Conservation (phyloP, 2,888 invertebrate species). For the Esperia sulphurella region DNA sequence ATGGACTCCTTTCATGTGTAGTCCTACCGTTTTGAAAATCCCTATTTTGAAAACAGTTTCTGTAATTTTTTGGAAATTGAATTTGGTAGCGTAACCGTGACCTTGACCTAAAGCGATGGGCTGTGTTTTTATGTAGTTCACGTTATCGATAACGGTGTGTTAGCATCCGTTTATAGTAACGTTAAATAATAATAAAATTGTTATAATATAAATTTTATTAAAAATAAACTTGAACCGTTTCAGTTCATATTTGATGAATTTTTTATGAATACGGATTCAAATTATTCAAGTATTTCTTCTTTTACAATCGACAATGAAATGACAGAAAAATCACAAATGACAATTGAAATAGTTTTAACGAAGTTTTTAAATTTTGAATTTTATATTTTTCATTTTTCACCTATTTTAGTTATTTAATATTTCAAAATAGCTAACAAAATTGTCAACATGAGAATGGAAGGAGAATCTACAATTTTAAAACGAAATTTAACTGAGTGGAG, state of each 20-base stretch:
- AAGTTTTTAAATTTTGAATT: slow-evolving; percentile 6
- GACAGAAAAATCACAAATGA: no score
- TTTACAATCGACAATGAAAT: no score
- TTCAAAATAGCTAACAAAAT: background rate
- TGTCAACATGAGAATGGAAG: slow-evolving; percentile 61
- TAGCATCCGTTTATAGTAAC: background rate
- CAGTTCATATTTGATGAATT: background rate
- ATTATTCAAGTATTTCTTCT: no score
- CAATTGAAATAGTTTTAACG: background rate
- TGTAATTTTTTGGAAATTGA: slow-evolving; percentile 14
- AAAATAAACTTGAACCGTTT: background rate
- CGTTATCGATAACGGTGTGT: no score
- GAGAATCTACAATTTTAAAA: slow-evolving; percentile 50
- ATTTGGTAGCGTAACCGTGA: slow-evolving; percentile 28
- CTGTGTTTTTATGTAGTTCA: background rate
- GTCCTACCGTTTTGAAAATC: slow-evolving; percentile 30
- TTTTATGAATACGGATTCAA: background rate
- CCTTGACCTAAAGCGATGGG: slow-evolving; percentile 15
- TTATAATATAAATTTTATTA: no score
- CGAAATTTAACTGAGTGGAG: slow-evolving; percentile 69
- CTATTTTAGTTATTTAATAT: slow-evolving; percentile 1
- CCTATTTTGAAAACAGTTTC: slow-evolving; percentile 12
- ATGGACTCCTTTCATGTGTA: slow-evolving; percentile 30
- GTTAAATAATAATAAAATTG: no score
- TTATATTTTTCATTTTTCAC: slow-evolving; percentile 3